Base-by-base conservation (phyloP, 30 jellyfish, hydroid and myxozoan species). In the Mastigias papua region DNA sequence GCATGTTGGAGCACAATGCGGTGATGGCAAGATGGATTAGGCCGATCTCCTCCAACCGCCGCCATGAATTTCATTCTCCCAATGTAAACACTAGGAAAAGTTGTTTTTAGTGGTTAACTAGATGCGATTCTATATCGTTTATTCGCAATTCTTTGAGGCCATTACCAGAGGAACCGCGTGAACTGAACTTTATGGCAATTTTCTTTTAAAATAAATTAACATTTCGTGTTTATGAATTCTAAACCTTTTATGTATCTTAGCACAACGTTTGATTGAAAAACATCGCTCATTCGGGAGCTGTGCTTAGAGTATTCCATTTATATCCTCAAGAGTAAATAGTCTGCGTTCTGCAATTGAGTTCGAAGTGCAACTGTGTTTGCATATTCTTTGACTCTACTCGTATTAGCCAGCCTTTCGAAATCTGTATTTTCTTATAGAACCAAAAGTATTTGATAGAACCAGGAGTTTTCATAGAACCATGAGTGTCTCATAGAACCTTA, bases 101-200 rank as follows among this genome's bases (percentile, higher is more conserved):
- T 76, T 76, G 87, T 76, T 76, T 76, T 76, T 32, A 32, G 87
- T 35, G 54, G 87, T 76, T 48, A 58, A 6, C 25, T 48, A 46
- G 87, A 51, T 46, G 87, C 75, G 87, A 76, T 76, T 76, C 87
- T 46, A 50, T 16, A 29, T 50, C 62, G 60, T 76, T 76, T 28
- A 76, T 32, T 76, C 87, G 87, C 87, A 48, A 26, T 32, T 35
- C 87, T 76, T 76, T 76, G 87, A 48, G 87, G 54, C 58, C 64
- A 35, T 54, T 34, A 58, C 87, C 17, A 76, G 87, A 76, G 87
- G 54, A 67, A 25, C 87, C 87, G 87, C 87, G 31, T 30, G 75
- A 19, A 8, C 67, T 51, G 7, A 5, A 51, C 2, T 8, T 17
- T 5, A 51, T 51, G 67, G 23, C 67, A 51, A 51, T 51, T 51